phyloP scores from a whole-genome alignment of 2,113 vertebrate species.

The Dicentrarchus labrax region DNA sequence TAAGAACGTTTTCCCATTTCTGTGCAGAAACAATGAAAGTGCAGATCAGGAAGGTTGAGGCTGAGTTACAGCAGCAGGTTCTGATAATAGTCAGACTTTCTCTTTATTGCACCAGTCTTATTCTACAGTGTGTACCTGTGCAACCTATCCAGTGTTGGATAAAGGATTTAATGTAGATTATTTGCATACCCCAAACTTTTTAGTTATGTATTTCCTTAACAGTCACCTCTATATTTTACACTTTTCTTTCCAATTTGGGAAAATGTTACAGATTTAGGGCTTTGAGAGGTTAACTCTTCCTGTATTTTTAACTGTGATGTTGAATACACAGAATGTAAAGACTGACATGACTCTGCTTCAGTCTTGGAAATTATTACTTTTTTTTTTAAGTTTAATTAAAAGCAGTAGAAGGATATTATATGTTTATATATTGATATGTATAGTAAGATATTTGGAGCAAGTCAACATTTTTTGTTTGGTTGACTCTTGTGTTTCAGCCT shows the following conservation, averaged over 20 bases:
- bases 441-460: not conserved
- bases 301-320: not conserved
- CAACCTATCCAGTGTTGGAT: not conserved
- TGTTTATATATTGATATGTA: not conserved
- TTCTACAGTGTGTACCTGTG: not conserved
- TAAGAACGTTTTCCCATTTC: not conserved
- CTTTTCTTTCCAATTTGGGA: not conserved
- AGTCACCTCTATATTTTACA: not conserved
- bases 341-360: not conserved
- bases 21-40: slow-evolving; percentile 35
- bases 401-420: too few relatives aligned
- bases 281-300: not conserved
- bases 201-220: not conserved
- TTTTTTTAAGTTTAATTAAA: not conserved
- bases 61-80: slow-evolving; percentile 6
- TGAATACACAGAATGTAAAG: not conserved
- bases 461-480: too few relatives aligned
- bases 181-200: not conserved
- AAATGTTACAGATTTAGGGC: not conserved
- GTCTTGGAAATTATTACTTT: not conserved
- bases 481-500: not conserved
- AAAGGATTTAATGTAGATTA: not conserved
- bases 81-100: not conserved
- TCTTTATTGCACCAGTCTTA: not conserved
- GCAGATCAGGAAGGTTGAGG: not conserved